phyloP scores from a whole-genome alignment of 2,888 invertebrate genomes.

The Anoplius nigerrimus region DNA sequence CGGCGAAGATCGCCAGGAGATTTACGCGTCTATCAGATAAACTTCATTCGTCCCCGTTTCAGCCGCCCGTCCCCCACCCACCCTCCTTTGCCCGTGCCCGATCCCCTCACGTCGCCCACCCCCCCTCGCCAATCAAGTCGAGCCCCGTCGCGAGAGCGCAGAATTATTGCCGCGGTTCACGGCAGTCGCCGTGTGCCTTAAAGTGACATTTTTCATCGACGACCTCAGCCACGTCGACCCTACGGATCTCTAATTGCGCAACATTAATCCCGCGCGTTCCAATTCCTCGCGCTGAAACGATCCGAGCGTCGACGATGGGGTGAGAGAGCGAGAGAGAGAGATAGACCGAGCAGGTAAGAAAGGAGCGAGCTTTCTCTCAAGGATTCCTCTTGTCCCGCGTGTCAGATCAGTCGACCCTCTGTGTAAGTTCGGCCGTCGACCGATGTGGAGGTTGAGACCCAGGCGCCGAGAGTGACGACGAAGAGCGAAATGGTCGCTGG shows the following conservation, averaged over 20 bases:
- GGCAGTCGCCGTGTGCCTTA: neutral
- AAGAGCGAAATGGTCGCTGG: neutral
- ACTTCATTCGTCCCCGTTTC: no score
- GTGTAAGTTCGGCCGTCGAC: no score
- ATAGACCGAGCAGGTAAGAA: constrained; percentile 4
- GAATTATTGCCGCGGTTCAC: no score
- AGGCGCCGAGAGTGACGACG: neutral
- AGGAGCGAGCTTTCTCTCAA: constrained; percentile 1
- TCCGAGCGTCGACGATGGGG: neutral
- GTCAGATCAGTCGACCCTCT: no score
- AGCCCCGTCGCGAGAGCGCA: no score
- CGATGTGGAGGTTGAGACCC: no score
- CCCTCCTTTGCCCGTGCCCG: no score
- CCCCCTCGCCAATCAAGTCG: no score
- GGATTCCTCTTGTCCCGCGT: neutral
- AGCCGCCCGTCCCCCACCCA: no score
- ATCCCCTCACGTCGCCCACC: no score
- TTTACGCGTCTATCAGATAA: no score
- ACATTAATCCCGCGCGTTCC: constrained; percentile 50
- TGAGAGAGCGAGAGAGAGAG: constrained; percentile 3
- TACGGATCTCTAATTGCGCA: constrained; percentile 45
- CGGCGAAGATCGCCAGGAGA: no score
- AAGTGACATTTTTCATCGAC: constrained; percentile 27
- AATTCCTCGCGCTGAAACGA: constrained; percentile 34
- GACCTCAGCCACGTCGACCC: constrained; percentile 5